Evolutionary conservation across 2,113 vertebrate genomes (phyloP).

Genomic region (Platycercus adscitus): DNA sequence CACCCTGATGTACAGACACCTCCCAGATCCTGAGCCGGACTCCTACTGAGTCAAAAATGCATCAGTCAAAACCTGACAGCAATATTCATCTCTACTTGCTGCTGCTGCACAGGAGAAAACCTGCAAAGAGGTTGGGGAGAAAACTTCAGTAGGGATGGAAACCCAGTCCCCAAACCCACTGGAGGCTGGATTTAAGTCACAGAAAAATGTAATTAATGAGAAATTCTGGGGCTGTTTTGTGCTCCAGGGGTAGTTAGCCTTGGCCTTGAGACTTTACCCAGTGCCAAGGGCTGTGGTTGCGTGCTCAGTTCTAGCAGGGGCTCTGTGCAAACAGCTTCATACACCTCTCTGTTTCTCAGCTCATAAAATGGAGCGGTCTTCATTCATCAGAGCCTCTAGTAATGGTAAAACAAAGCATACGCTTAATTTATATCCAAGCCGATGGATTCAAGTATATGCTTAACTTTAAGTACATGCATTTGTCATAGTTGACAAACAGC

Average conservation of each 20-base stretch:
- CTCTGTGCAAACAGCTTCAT: rapidly evolving
- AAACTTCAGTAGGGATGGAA: not conserved
- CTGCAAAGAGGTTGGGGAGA: not conserved
- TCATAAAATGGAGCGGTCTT: rapidly evolving
- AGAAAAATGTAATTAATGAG: not conserved
- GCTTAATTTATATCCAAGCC: not conserved
- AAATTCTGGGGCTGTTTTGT: not conserved
- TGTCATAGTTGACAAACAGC: not conserved
- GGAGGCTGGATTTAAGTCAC: not conserved
- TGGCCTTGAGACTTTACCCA: not conserved
- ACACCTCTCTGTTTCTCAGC: rapidly evolving
- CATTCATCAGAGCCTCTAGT: not conserved
- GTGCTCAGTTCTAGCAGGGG: not conserved
- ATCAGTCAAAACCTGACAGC: rapidly evolving
- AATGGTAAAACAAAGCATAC: rapidly evolving
- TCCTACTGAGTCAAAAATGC: rapidly evolving
- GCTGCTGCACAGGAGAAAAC: not conserved
- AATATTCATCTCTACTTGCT: rapidly evolving
- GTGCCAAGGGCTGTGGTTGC: not conserved
- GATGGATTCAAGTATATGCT: not conserved
- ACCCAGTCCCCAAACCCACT: rapidly evolving
- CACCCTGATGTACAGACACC: not conserved
- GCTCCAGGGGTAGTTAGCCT: not conserved
- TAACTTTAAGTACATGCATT: rapidly evolving
- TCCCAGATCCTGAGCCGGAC: not conserved